phyloP scores from a whole-genome alignment of 2,888 invertebrate genomes.

The Drosophila nr. perissopoda region DNA sequence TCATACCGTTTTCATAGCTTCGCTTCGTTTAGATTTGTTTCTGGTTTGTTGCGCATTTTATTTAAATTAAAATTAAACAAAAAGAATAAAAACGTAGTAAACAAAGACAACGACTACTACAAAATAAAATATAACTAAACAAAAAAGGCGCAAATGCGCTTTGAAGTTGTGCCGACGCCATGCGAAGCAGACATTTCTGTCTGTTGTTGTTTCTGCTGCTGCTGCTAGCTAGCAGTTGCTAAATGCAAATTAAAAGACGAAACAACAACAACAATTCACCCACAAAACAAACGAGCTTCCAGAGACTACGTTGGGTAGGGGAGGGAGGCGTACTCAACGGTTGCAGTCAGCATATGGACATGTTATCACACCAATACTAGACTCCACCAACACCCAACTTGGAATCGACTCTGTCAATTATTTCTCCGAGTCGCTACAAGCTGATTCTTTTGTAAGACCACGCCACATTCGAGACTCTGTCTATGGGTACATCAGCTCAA shows the following conservation, averaged over 20 bases:
- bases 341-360: constrained; percentile 45
- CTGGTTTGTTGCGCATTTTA: constrained; percentile 55
- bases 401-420: constrained; percentile 50
- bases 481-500: constrained; percentile 10
- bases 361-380: constrained; percentile 56
- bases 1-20: constrained; percentile 31
- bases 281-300: constrained; percentile 43
- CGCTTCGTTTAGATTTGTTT: constrained; percentile 27
- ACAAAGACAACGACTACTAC: constrained; percentile 1
- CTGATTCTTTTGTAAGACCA: constrained; percentile 10
- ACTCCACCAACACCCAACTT: constrained; percentile 39
- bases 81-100: constrained; percentile 26
- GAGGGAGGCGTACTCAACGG: not conserved
- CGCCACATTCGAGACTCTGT: not conserved
- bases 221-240: constrained; percentile 36
- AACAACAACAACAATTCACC: constrained; percentile 50
- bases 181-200: constrained; percentile 59
- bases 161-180: constrained; percentile 74
- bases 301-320: not conserved
- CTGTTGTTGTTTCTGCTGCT: constrained; percentile 28
- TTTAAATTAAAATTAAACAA: constrained; percentile 63
- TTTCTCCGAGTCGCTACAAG: constrained; percentile 43
- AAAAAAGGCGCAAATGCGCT: constrained; percentile 45
- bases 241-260: constrained; percentile 71
- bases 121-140: constrained; percentile 34